Evolutionary conservation across 2,797 vertebrate genomes (phyloP).

Genomic region (Tokudaia tokunoshimensis): DNA sequence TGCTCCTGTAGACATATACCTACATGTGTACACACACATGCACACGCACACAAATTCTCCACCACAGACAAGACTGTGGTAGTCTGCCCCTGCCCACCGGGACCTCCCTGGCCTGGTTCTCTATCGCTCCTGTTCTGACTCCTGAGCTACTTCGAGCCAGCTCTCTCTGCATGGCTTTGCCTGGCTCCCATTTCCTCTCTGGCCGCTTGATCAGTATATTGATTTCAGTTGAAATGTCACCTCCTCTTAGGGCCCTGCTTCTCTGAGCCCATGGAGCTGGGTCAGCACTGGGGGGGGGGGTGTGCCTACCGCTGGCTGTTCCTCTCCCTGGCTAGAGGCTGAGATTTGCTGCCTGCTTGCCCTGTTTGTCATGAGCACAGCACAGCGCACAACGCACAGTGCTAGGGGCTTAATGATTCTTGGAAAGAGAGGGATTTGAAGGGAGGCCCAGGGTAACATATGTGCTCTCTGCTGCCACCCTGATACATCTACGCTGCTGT

Average conservation of each 20-base stretch:
- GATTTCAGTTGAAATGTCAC: not conserved
- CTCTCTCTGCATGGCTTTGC: not conserved
- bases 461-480: too few relatives aligned
- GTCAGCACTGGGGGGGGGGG: too few relatives aligned
- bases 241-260: not conserved
- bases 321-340: not conserved
- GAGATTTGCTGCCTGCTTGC: not conserved
- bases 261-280: not conserved
- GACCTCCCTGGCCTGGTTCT: not conserved
- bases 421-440: not conserved
- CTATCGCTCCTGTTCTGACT: not conserved
- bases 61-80: rapidly evolving
- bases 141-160: not conserved
- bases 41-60: not conserved
- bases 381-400: not conserved
- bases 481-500: rapidly evolving
- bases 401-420: rapidly evolving
- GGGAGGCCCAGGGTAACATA: not conserved
- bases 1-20: not conserved
- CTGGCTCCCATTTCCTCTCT: not conserved
- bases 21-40: not conserved
- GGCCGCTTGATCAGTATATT: not conserved
- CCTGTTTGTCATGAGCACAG: not conserved
- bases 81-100: not conserved
- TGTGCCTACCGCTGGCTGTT: not conserved